phyloP scores from a whole-genome alignment of 2,888 invertebrate species.

The Zonitis immaculata region DNA sequence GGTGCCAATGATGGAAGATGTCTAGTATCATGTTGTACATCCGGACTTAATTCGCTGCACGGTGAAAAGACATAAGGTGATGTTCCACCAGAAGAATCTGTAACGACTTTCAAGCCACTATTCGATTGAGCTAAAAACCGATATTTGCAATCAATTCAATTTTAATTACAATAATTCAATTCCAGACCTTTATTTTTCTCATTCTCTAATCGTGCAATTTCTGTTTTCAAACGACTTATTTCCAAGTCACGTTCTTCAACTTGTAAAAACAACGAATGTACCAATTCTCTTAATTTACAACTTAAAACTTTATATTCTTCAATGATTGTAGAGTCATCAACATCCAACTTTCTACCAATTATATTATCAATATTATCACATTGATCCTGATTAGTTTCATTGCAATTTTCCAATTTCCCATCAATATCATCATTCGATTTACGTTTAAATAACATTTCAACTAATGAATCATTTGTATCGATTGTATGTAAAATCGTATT shows the following conservation, averaged over 20 bases:
- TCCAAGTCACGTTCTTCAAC: constrained; percentile 64
- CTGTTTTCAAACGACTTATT: constrained; percentile 56
- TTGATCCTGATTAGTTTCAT: constrained; percentile 29
- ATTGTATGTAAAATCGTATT: constrained; percentile 60
- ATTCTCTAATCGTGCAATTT: constrained; percentile 55
- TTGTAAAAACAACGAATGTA: constrained; percentile 59
- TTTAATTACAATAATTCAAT: no score
- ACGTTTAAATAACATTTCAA: constrained; percentile 33
- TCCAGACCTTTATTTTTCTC: constrained; percentile 49
- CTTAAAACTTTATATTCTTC: constrained; percentile 65
- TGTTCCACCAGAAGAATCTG: constrained; percentile 46
- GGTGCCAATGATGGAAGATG: constrained; percentile 54
- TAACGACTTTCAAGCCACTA: constrained; percentile 41
- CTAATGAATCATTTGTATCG: constrained; percentile 63
- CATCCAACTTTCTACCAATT: constrained; percentile 52
- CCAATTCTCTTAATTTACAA: constrained; percentile 56
- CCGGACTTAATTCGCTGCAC: constrained; percentile 46
- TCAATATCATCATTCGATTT: constrained; percentile 22
- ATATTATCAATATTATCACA: constrained; percentile 13
- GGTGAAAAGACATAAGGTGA: constrained; percentile 48
- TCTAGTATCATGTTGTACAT: constrained; percentile 34
- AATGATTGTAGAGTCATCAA: constrained; percentile 58
- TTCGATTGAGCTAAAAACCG: constrained; percentile 34
- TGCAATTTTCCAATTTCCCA: constrained; percentile 34
- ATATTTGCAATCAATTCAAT: constrained; percentile 5